These are phyloP conservation scores for Timema podura DNA, from an alignment of 2,888 invertebrate genomes.

Conservation along the genomic window DNA sequence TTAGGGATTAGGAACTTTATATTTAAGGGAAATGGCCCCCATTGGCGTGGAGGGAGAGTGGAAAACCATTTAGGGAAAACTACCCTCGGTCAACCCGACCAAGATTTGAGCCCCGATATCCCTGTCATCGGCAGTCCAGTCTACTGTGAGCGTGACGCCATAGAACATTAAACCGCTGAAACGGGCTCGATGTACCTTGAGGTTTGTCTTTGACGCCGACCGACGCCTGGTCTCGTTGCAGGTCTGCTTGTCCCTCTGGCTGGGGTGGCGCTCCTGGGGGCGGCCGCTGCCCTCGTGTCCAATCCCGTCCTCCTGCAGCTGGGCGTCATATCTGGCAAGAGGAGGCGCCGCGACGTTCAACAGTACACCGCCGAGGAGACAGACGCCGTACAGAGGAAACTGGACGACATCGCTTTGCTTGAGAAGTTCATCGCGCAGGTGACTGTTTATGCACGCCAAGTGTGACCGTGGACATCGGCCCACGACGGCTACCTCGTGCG, in stretches of 20 bases:
- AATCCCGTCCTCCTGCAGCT: constrained; percentile 76
- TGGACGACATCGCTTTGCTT: constrained; percentile 32
- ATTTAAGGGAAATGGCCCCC: no score
- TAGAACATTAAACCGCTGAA: no score
- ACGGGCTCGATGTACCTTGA: no score
- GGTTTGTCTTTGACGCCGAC: no score
- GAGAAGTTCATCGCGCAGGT: constrained; percentile 37
- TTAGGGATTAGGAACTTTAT: no score
- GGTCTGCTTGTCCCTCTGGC: constrained; percentile 30
- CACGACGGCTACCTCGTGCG: no score
- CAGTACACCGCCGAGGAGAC: constrained; percentile 6
- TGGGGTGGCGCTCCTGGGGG: constrained; percentile 58
- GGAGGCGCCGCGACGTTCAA: constrained; percentile 46
- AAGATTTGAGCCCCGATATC: no score
- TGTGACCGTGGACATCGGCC: no score
- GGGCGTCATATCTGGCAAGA: constrained; percentile 64
- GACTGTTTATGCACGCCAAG: not conserved
- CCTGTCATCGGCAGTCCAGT: not conserved
- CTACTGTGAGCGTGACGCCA: not conserved
- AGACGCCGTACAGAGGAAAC: constrained; percentile 20
- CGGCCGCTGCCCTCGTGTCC: constrained; percentile 71
- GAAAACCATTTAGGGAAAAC: no score
- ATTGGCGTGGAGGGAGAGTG: no score
- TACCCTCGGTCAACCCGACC: no score
- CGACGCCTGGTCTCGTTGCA: no score